Evolutionary conservation across 2,888 invertebrate genomes (phyloP), one percentile per base, ranked within the genome.

Genomic region (Agrotis clavis): DNA sequence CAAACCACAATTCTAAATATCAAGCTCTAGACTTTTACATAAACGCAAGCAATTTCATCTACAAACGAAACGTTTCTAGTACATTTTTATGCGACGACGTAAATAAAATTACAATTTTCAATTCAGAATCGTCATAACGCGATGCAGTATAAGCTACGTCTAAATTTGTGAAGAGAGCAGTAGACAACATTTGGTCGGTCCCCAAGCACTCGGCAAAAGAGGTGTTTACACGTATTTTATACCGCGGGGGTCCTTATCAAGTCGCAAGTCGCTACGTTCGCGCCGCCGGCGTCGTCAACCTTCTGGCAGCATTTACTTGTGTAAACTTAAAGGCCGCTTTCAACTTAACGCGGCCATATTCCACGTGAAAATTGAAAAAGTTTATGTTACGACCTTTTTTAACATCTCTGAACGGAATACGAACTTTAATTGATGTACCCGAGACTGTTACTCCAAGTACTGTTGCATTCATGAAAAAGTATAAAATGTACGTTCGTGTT

Each of bases 291-390:
- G 92, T 93, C 94, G 93, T 93, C 93, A 94, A 93, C 93, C 92
- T 92, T 90, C 90, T 89, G 90, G 91, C 92, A 92, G 94, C 93
- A 93, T 94, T 94, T 93, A 94, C 92, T 91, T 89, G 82, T 82
- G 68, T 14, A 51, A 68, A 50, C 51, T 67, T 84, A 77, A 81
- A 86, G 87, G 88, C 90, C 88, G 89, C 90, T 88, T 90, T 90
- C 90, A 92, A 89, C 92, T 95, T 95, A 94, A 95, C 90, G 88
- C 90, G 90, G 91, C 90, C 93, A 93, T 93, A 94, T 92, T 93
- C 92, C 91, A 94, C 93, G 94, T 94, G 95, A 94, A 95, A 96
- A 95, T 96, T 96, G 94, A 95, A 96, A 96, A 96, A 95, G 94
- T 95, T 95, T 94, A 94, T 92, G 93, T 95, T 93, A 95, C 92